Percentiles rank a stretch among this genome's conserved stretches.
These are phyloP conservation scores for Watsonalla cultraria DNA, from an alignment of 2,888 invertebrate genomes.

Conservation along the genomic window DNA sequence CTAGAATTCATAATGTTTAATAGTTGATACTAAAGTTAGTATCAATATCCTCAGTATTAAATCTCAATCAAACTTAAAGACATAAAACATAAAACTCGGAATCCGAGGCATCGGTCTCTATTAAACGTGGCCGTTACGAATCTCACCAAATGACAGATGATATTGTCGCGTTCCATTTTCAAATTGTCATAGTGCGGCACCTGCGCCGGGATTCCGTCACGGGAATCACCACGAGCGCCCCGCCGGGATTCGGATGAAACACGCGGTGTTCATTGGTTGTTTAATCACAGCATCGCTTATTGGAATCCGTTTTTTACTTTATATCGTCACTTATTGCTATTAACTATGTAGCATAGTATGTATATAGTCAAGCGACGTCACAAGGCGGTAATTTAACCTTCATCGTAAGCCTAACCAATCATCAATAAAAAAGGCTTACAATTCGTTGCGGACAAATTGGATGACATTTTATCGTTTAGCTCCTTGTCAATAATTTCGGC, in stretches of 20 bases:
- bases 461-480: not conserved
- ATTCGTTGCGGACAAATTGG: not conserved
- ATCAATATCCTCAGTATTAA: conserved; percentile 19
- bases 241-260: conserved; percentile 48
- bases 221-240: conserved; percentile 37
- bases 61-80: conserved; percentile 6
- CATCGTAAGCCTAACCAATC: not conserved
- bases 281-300: conserved; percentile 25
- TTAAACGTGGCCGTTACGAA: conserved; percentile 46
- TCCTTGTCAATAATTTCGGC: no score
- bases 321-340: conserved; percentile 4
- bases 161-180: conserved; percentile 47
- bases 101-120: not conserved
- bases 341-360: not conserved
- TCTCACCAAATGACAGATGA: conserved; percentile 47
- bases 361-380: not conserved
- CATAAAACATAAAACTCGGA: not conserved
- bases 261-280: conserved; percentile 28
- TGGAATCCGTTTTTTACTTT: conserved; percentile 26
- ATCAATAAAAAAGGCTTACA: not conserved
- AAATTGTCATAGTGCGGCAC: conserved; percentile 45
- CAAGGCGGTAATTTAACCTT: not conserved
- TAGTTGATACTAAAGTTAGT: not conserved
- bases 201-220: conserved; percentile 28
- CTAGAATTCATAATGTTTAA: not conserved